Conservation (phyloP, 2,888 invertebrate genomes). For the Resseliella maxima region DNA sequence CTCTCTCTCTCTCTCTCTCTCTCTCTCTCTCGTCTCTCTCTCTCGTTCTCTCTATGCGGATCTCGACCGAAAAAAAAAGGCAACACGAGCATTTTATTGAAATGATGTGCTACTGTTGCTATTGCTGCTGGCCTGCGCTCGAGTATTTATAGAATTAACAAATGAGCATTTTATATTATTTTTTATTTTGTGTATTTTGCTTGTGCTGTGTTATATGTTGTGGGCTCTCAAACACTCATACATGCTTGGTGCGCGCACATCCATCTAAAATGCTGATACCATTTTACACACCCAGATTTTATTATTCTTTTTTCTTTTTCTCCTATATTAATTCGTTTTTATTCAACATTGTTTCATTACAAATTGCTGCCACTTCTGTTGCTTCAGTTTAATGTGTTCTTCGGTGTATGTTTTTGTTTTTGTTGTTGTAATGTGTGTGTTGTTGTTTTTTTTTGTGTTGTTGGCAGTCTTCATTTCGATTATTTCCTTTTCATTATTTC, state of each 20-base stretch:
- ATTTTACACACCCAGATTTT: conserved; percentile 43
- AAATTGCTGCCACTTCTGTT: background rate
- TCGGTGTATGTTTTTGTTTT: background rate
- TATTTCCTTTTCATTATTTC: too few species aligned
- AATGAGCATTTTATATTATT: conserved; percentile 30
- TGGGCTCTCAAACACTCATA: background rate
- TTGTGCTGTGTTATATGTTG: background rate
- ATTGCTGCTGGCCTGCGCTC: conserved; percentile 12
- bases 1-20: too few species aligned
- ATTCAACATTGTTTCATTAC: background rate
- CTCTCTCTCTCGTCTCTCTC: too few species aligned
- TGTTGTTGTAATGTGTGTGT: too few species aligned
- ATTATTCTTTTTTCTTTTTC: conserved; percentile 19
- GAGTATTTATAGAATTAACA: conserved; percentile 53
- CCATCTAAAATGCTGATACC: conserved; percentile 9
- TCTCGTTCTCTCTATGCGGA: too few species aligned
- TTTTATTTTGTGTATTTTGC: background rate
- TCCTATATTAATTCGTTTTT: background rate
- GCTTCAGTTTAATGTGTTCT: background rate
- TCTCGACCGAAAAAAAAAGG: too few species aligned
- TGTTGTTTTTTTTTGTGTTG: too few species aligned
- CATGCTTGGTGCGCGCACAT: background rate
- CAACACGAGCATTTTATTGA: background rate
- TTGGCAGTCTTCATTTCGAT: background rate
- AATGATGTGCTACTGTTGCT: background rate